Percentiles rank a stretch among this genome's conserved stretches.
Conservation (phyloP, 2,113 vertebrate species). For the Malurus melanocephalus region DNA sequence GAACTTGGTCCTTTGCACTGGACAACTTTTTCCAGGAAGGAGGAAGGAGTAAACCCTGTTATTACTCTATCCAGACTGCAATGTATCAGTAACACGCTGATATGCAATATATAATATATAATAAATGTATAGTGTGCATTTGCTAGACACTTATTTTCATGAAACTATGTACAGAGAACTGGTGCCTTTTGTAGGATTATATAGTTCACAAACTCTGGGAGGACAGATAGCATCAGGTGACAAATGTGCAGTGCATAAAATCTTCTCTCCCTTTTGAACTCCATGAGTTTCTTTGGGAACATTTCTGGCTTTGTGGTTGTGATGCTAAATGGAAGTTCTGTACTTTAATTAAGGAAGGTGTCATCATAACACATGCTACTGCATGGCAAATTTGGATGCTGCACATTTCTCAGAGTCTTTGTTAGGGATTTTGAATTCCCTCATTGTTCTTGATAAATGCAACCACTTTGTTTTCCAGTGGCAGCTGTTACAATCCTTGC, state of each 20-base stretch:
- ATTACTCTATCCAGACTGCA: background rate
- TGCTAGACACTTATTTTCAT: background rate
- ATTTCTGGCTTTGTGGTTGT: background rate
- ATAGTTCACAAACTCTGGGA: background rate
- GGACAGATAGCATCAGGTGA: rapidly evolving
- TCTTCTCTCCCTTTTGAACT: background rate
- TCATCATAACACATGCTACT: background rate
- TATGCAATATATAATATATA: background rate
- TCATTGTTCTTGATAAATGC: background rate
- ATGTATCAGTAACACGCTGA: background rate
- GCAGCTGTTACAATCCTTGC: slow-evolving; percentile 16
- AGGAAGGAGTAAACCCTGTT: background rate
- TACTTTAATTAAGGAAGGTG: slow-evolving; percentile 29
- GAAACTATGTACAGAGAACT: background rate
- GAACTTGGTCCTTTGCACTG: background rate
- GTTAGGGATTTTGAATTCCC: slow-evolving; percentile 28
- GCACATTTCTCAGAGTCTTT: slow-evolving; percentile 36
- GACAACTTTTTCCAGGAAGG: background rate
- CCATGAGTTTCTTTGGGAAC: background rate
- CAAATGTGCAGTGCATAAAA: background rate
- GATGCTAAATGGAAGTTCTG: background rate
- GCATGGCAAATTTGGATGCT: background rate
- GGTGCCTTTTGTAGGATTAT: background rate
- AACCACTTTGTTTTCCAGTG: background rate
- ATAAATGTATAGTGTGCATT: background rate